Base-by-base conservation (phyloP, 2,888 invertebrate genomes). In the Acheta domesticus region DNA sequence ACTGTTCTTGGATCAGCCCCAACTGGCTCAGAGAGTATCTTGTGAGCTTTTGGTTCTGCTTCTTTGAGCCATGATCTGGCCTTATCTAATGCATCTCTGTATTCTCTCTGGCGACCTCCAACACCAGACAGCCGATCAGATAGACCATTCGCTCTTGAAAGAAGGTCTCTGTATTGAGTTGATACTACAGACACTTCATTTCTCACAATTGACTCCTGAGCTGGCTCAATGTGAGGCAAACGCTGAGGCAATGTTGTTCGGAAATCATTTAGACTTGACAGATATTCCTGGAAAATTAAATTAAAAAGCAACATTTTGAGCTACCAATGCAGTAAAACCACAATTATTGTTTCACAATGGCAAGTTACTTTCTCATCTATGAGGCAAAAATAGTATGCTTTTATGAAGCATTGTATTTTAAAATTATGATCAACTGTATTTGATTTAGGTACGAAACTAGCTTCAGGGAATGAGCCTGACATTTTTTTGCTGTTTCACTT, bases 1-100 rank as follows among this genome's bases (percentile, higher is more conserved):
- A 97, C 93, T 2, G 93, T 91, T 84, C 93, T 92, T 0, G 96
- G 95, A 84, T 97, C 97, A 0, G 94, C 95, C 23, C 93, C 96
- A 75, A 96, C 90, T 0, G 94, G 93, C 86, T 97, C 97, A 0
- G 93, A 92, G 2, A 96, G 88, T 19, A 94, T 88, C 79, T 93
- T 91, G 74, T 92, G 91, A 0, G 93, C 93, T 87, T 93, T 92
- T 0, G 95, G 95, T 85, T 94, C 93, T 5, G 92, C 92, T 83
- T 94, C 94, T 77, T 91, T 90, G 82, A 97, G 86, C 96, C 96
- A 97, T 8, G 91, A 87, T 74, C 89, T 89, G 0, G 95, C 96
- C 82, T 95, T 92, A 78, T 95, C 94, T n/a, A 96, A 85, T 0
- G 95, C 94, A 84, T 96, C 95, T 74, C 91, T 91, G 85, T 96